Percentiles rank a stretch among this genome's conserved stretches.
phyloP scores from a whole-genome alignment of 2,113 vertebrate genomes.

The Archilochus colubris region DNA sequence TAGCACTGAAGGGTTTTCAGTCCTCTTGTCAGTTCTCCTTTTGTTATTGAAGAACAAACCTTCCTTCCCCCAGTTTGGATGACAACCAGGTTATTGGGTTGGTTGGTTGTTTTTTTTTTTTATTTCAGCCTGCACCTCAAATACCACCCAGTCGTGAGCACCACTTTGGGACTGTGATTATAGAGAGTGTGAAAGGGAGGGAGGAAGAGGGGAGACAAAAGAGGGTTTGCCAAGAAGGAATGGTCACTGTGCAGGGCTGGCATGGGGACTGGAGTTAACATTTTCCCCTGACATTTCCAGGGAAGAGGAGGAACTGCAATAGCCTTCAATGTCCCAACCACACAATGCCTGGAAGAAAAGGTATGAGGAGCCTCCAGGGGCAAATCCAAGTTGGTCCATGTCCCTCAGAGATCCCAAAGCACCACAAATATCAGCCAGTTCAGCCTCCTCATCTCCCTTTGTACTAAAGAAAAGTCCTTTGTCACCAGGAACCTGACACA shows the following conservation, averaged over 20 bases:
- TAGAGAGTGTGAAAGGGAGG: background rate
- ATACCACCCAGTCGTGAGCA: accelerated
- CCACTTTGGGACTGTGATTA: background rate
- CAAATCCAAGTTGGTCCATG: background rate
- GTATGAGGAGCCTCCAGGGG: background rate
- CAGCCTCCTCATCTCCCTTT: background rate
- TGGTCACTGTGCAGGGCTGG: background rate
- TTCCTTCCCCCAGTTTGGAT: accelerated
- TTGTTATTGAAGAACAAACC: background rate
- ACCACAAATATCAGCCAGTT: background rate
- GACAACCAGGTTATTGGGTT: background rate
- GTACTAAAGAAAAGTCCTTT: background rate
- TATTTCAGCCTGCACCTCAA: background rate
- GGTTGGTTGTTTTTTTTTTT: background rate
- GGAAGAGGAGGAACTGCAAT: background rate
- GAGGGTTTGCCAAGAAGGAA: background rate
- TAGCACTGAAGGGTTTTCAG: background rate
- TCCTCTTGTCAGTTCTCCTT: background rate
- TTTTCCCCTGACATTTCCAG: background rate
- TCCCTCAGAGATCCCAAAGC: background rate
- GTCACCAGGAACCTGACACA: background rate
- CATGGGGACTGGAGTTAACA: background rate
- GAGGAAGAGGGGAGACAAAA: background rate
- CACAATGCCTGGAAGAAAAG: background rate
- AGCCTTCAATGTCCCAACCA: background rate